Evolutionary conservation across 2,888 invertebrate species (phyloP), one percentile per base, ranked within the genome.

Genomic region (Eristalis tenax): DNA sequence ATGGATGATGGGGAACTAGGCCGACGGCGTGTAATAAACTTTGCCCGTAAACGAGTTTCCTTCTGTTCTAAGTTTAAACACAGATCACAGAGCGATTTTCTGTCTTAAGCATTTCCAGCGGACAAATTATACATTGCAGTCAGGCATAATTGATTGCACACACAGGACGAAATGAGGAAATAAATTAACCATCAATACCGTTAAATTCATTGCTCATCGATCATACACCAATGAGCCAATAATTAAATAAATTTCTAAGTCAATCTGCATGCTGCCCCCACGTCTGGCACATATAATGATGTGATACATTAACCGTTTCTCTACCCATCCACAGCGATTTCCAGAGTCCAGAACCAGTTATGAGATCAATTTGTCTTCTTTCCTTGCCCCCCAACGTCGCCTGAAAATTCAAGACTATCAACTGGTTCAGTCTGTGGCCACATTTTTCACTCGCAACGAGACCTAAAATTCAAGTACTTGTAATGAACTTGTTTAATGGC

Each of bases 401-500:
- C 63, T 57, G 59, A 65, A 71, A 85, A 77, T 40, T 73, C 65
- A 56, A 75, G 68, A 56, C 10, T n/a, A 61, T 66, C 32, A 32
- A 84, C 84, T 32, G 75, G 84, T 80, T 80, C 50, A 18, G 50
- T n/a, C 15, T 15, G 56, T 56, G 43, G 50, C 22, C 43, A 65
- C 69, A 78, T 38, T 65, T 63, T 74, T 28, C 65, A 63, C 38
- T 26, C 56, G 71, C 18, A 78, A 70, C 74, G 70, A 57, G 40
- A 64, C 61, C 56, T 73, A 77, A 80, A 73, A 76, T 68, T 50
- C 75, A 68, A 76, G 63, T 70, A 63, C 70, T 80, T 85, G 84
- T 80, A 85, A 76, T 85, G 80, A 85, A 85, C 84, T 85, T 85
- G 84, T 85, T 80, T 80, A 85, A 80, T 85, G 76, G 71, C 70